A percentile compares a stretch with the other conserved stretches of the same genome.
These are phyloP conservation scores for Drosophila erecta DNA, from an alignment of 1,140 invertebrate species.

Conservation along the genomic window DNA sequence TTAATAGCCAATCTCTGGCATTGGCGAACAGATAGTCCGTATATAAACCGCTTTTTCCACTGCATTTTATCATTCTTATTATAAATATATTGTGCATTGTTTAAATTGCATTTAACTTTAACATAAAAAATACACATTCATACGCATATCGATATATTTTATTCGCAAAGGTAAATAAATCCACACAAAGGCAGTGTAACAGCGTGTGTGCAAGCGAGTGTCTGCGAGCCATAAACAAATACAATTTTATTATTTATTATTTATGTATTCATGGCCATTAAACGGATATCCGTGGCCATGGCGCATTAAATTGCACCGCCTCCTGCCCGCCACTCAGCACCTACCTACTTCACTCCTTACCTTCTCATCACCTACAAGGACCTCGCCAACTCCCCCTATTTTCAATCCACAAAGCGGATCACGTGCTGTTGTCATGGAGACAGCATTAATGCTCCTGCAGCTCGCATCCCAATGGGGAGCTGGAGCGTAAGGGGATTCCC, in stretches of 20 bases:
- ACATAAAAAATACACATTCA: slow-evolving; percentile 24
- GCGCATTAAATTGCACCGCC: slow-evolving; percentile 74
- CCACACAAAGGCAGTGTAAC: slow-evolving; percentile 58
- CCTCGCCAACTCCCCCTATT: background rate
- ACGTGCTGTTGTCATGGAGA: slow-evolving; percentile 26
- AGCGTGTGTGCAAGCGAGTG: slow-evolving; percentile 49
- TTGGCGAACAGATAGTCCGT: slow-evolving; percentile 51
- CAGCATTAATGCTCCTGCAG: slow-evolving; percentile 42
- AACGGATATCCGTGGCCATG: slow-evolving; percentile 80
- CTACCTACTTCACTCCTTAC: background rate
- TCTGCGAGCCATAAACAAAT: slow-evolving; percentile 76
- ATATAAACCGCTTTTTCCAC: slow-evolving; percentile 41
- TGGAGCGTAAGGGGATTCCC: background rate
- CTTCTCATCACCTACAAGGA: slow-evolving; percentile 16
- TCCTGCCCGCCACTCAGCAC: slow-evolving; percentile 4
- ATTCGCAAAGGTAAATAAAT: slow-evolving; percentile 81
- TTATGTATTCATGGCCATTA: slow-evolving; percentile 82
- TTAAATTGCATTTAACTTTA: slow-evolving; percentile 78
- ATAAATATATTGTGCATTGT: slow-evolving; percentile 75
- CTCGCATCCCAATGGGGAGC: background rate
- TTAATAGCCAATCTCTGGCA: slow-evolving; percentile 67
- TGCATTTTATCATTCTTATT: slow-evolving; percentile 70
- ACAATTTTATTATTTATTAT: slow-evolving; percentile 82
- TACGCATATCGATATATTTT: slow-evolving; percentile 63
- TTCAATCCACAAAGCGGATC: slow-evolving; percentile 30